phyloP scores from a whole-genome alignment of 2,797 vertebrate genomes.

The Coranthus polyacanthus region DNA sequence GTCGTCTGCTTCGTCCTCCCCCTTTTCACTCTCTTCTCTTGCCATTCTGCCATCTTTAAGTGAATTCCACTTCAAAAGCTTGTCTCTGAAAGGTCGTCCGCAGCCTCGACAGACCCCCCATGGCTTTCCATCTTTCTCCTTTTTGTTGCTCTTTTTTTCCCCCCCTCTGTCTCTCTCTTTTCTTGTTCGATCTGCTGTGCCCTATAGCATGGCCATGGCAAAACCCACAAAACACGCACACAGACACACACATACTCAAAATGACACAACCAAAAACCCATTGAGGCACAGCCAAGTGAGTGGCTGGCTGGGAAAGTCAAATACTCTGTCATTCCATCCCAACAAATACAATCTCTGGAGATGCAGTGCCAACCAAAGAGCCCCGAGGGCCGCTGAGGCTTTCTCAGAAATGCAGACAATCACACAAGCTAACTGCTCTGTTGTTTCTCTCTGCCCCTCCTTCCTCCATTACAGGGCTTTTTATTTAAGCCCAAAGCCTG shows the following conservation, averaged over 20 bases:
- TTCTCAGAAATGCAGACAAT: conserved; percentile 62
- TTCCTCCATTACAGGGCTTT: conserved; percentile 50
- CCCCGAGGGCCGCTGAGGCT: conserved; percentile 32
- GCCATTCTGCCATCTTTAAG: conserved; percentile 28
- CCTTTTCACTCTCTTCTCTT: conserved; percentile 20
- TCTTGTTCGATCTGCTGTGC: conserved; percentile 43
- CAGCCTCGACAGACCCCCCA: conserved; percentile 33
- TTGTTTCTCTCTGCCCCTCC: conserved; percentile 27
- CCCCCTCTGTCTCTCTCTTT: conserved; percentile 18
- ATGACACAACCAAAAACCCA: conserved; percentile 43
- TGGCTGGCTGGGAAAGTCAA: conserved; percentile 62
- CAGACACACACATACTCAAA: conserved; percentile 13
- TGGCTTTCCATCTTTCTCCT: conserved; percentile 41
- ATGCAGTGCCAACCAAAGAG: conserved; percentile 43
- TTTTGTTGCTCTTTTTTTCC: conserved; percentile 51
- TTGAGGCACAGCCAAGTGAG: conserved; percentile 48
- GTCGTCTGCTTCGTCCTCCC: conserved; percentile 19
- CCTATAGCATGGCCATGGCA: conserved; percentile 23
- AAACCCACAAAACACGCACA: conserved; percentile 18
- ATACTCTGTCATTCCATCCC: conserved; percentile 58
- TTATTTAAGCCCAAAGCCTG: too few species aligned
- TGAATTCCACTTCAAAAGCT: conserved; percentile 49
- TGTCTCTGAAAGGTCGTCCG: conserved; percentile 50
- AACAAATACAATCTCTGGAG: conserved; percentile 61
- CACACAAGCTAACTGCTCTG: conserved; percentile 46